A percentile compares a stretch with the other conserved stretches of the same genome.
phyloP scores from a whole-genome alignment of 2,113 vertebrate species.

The Etheostoma spectabile region DNA sequence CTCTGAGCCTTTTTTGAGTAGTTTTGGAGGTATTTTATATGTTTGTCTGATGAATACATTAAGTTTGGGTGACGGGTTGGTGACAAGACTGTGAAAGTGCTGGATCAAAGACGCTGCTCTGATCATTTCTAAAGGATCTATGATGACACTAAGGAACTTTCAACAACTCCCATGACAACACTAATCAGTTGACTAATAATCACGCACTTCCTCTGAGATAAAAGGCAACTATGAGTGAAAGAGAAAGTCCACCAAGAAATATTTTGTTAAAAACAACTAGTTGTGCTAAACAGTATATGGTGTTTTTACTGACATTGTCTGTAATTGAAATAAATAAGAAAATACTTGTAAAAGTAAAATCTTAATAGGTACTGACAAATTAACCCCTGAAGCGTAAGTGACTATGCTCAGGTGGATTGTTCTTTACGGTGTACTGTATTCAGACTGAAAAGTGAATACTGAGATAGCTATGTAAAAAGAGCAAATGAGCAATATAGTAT shows the following conservation, averaged over 20 bases:
- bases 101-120: constrained; percentile 65
- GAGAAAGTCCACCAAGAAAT: constrained; percentile 36
- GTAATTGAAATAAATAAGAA: background rate
- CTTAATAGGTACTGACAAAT: background rate
- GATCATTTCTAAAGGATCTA: constrained; percentile 2
- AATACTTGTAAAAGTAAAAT: background rate
- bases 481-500: constrained; percentile 39
- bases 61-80: constrained; percentile 2
- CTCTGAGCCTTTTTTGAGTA: constrained; percentile 71
- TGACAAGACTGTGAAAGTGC: constrained; percentile 56
- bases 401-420: constrained; percentile 17
- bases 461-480: constrained; percentile 3
- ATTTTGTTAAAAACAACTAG: constrained; percentile 1
- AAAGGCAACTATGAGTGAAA: constrained; percentile 27
- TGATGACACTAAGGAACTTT: background rate
- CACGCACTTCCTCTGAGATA: constrained; percentile 25
- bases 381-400: background rate
- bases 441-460: constrained; percentile 58
- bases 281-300: background rate
- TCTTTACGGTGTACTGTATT: constrained; percentile 29
- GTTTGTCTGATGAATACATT: constrained; percentile 30
- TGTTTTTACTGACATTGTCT: background rate
- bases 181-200: constrained; percentile 20
- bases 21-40: constrained; percentile 49
- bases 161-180: background rate